A percentile compares a stretch with the other conserved stretches of the same genome.
Conservation (phyloP, 2,888 invertebrate species). For the Heliconius aoede region DNA sequence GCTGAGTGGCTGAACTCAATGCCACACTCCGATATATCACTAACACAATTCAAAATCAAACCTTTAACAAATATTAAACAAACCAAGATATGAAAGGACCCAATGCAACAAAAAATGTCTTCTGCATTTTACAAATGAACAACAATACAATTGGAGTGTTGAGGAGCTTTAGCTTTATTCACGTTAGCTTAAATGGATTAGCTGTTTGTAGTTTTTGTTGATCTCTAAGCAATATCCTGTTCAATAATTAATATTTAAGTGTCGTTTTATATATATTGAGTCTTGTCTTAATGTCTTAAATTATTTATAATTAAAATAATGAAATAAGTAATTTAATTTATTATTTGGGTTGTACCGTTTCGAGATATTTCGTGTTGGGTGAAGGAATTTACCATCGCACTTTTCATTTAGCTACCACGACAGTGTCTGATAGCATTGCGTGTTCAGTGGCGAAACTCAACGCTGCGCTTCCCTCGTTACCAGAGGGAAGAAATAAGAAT, state of each 20-base stretch:
- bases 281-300: no score
- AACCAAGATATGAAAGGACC: neutral
- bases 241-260: neutral
- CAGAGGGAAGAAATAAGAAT: no score
- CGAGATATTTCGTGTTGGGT: no score
- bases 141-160: neutral
- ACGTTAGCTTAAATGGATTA: slow-evolving; percentile 21
- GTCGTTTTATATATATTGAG: neutral
- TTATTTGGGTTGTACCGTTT: no score
- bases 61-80: neutral
- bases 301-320: no score
- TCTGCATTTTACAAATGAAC: neutral
- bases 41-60: neutral
- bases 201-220: neutral
- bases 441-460: no score
- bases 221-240: neutral
- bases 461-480: no score
- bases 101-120: neutral
- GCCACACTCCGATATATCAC: fast-evolving
- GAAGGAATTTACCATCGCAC: no score
- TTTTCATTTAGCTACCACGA: no score
- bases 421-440: no score
- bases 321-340: no score
- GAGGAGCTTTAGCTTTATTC: slow-evolving; percentile 14
- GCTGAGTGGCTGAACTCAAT: neutral